These are phyloP conservation scores for Drosophila fulvimacula DNA, from an alignment of 2,888 invertebrate species.

Conservation along the genomic window DNA sequence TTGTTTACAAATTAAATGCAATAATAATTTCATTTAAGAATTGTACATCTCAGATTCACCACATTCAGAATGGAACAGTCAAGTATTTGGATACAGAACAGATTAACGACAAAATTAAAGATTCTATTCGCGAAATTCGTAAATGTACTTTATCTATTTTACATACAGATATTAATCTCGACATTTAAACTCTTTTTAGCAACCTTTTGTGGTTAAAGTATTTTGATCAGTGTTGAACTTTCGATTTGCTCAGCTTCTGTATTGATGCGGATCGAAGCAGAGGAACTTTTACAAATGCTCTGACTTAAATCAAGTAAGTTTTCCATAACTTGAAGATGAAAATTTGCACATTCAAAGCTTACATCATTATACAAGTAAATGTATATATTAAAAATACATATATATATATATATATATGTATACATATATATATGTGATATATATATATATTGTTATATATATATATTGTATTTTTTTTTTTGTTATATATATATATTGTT, in stretches of 20 bases:
- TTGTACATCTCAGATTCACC: neutral
- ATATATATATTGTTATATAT: neutral
- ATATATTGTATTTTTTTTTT: too few species aligned
- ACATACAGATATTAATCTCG: neutral
- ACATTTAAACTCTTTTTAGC: conserved; percentile 5
- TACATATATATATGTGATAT: too few species aligned
- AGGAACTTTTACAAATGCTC: neutral
- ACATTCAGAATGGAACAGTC: neutral
- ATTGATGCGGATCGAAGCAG: neutral
- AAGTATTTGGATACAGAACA: neutral
- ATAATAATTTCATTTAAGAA: neutral
- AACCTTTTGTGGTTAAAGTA: conserved; percentile 1
- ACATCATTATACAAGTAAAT: conserved; percentile 8
- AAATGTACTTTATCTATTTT: conserved; percentile 1
- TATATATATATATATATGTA: neutral
- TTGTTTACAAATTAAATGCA: conserved; percentile 23
- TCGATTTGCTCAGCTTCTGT: neutral
- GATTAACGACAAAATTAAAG: neutral
- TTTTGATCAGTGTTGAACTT: conserved; percentile 7
- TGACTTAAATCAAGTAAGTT: neutral
- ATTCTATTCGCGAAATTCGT: neutral
- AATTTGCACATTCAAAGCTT: conserved; percentile 10
- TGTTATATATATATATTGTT: too few species aligned
- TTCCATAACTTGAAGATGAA: conserved; percentile 1
- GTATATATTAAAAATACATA: neutral